phyloP scores from a whole-genome alignment of 2,113 vertebrate genomes.

The Motacilla alba region DNA sequence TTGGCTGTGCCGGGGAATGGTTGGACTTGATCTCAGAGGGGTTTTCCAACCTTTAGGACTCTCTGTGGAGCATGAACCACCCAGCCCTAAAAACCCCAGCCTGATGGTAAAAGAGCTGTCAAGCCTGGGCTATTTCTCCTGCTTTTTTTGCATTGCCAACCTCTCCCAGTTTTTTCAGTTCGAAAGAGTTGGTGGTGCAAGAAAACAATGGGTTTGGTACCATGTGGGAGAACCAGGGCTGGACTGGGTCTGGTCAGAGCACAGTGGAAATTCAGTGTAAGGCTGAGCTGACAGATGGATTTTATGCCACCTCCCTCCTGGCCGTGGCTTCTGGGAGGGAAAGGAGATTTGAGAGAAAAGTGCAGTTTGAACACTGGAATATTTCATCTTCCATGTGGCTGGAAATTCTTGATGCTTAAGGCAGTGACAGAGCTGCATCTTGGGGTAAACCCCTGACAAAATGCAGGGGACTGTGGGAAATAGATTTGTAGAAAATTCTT shows the following conservation, averaged over 20 bases:
- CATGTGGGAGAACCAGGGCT: neutral
- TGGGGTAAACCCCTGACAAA: neutral
- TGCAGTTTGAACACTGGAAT: neutral
- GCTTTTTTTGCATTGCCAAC: neutral
- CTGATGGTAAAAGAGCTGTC: neutral
- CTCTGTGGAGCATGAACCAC: neutral
- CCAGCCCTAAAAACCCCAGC: neutral
- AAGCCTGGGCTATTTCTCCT: neutral
- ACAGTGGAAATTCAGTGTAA: neutral
- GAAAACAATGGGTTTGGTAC: neutral
- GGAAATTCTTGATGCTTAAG: neutral
- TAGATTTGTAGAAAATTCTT: neutral
- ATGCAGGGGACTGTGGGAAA: neutral
- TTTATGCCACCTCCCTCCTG: neutral
- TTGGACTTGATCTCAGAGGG: neutral
- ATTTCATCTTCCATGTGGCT: fast-evolving
- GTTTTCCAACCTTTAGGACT: neutral
- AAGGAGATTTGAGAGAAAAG: neutral
- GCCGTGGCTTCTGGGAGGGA: neutral
- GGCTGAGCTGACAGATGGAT: neutral
- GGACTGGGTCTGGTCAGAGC: neutral
- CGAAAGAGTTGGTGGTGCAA: neutral
- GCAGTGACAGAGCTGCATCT: fast-evolving
- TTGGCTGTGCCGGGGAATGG: neutral
- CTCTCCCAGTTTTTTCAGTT: neutral